phyloP scores from a whole-genome alignment of 1,140 invertebrate genomes.

The Hydropsyche tenuis region DNA sequence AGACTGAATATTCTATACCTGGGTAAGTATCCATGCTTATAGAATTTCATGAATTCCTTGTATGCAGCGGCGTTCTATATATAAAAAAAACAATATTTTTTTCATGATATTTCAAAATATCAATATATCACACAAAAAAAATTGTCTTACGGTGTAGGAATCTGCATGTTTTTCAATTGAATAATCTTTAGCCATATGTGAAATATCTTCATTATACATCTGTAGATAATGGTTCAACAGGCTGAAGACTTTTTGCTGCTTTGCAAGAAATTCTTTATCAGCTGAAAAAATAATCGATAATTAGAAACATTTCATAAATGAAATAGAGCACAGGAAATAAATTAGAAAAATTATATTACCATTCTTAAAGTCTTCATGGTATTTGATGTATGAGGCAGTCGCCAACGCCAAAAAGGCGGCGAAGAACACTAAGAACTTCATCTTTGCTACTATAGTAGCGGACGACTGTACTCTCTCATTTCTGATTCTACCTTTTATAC shows the following conservation, averaged over 20 bases:
- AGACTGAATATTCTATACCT: slow-evolving; percentile 64
- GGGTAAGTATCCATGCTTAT: slow-evolving; percentile 52
- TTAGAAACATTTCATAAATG: background rate
- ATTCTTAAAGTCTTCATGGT: slow-evolving; percentile 1
- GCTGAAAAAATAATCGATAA: slow-evolving; percentile 51
- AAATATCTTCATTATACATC: slow-evolving; percentile 59
- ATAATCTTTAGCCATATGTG: slow-evolving; percentile 63
- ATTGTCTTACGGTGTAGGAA: slow-evolving; percentile 56
- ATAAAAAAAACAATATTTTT: background rate
- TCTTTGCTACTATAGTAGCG: slow-evolving; percentile 4
- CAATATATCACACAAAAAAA: background rate
- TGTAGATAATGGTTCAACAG: slow-evolving; percentile 69
- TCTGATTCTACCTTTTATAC: slow-evolving; percentile 6
- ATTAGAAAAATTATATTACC: slow-evolving; percentile 55
- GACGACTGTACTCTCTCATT: slow-evolving; percentile 8
- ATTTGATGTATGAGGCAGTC: background rate
- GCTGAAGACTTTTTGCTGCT: slow-evolving; percentile 68
- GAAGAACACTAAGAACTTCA: slow-evolving; percentile 35
- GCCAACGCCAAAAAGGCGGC: slow-evolving; percentile 1
- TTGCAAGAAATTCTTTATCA: slow-evolving; percentile 61
- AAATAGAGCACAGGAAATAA: too few relatives aligned
- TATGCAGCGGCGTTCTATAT: slow-evolving; percentile 52
- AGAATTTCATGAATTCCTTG: slow-evolving; percentile 55
- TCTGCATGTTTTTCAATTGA: slow-evolving; percentile 63
- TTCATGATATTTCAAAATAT: background rate